Base-by-base conservation (phyloP, 2,113 vertebrate species). In the Centropus unirufus region DNA sequence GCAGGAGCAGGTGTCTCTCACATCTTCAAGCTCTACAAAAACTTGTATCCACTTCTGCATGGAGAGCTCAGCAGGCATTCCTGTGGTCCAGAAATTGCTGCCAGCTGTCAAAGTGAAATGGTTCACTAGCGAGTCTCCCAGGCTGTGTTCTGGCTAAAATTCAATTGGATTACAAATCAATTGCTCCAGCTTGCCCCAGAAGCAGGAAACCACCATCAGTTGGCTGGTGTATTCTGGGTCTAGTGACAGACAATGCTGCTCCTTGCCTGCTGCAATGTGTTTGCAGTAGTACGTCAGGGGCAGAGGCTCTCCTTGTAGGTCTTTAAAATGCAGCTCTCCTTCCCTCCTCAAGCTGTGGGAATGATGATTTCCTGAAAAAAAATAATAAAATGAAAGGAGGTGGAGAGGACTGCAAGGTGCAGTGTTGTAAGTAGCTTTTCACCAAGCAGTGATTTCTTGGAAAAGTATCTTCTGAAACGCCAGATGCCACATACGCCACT, bases 1-100 rank as follows among this genome's bases (percentile, higher is more conserved):
- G 76, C 76, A 75, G 87, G 76, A 96, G 95, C 94, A 95, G 92
- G 95, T 84, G 89, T 42, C 80, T 83, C 58, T 89, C 64, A 18
- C 14, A 1, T 9, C 63, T 80, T 86, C 61, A 66, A 42, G 83
- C 76, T 55, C 80, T 64, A 63, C 7, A 3, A 30, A 39, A 83
- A 79, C 24, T 80, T 21, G 5, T 11, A 34, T 29, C 68, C 52
- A 55, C 52, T 76, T 69, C 90, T 67, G 80, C 30, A 39, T 12
- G 6, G 52, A 51, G 58, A 78, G 80, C 80, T 92, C 91, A 20
- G 89, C 83, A 69, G 96, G 79, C 2, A 5, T 51, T 85, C 61
- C 69, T 75, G 82, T 4, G 3, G 30, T 30, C 83, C 80, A 27
- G 19, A 42, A 63, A 83, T 63, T 12, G 2, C 29, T 89, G 83